A percentile compares a stretch with the other conserved stretches of the same genome.
These are phyloP conservation scores for Acrossocheilus fasciatus DNA, from an alignment of 2,797 vertebrate genomes.

Conservation along the genomic window DNA sequence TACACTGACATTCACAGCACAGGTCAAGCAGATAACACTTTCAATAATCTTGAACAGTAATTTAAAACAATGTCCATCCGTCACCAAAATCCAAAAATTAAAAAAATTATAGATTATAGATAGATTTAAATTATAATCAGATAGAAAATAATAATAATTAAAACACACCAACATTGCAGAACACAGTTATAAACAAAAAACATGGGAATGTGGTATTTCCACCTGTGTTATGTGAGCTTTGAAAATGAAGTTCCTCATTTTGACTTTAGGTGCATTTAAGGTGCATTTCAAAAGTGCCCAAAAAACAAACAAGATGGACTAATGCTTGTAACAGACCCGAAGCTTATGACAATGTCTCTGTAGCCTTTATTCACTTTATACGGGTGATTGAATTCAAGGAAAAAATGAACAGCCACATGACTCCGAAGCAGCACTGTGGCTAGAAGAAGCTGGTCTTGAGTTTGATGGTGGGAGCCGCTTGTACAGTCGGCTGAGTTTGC, in stretches of 20 bases:
- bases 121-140: not conserved
- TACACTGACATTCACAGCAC: conserved; percentile 2
- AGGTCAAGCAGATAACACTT: not conserved
- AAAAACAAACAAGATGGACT: not conserved
- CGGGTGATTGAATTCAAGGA: not conserved
- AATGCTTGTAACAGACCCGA: not conserved
- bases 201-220: not conserved
- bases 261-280: not conserved
- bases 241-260: not conserved
- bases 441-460: conserved; percentile 98
- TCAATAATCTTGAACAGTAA: not conserved
- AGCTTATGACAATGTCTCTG: not conserved
- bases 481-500: conserved; percentile 86
- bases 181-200: not conserved
- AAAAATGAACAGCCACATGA: not conserved
- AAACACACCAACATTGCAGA: not conserved
- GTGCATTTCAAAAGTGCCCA: not conserved
- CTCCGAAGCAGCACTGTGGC: not conserved
- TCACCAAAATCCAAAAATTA: not conserved
- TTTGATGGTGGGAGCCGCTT: conserved; percentile 96
- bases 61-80: not conserved
- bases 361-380: not conserved
- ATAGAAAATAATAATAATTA: not conserved
- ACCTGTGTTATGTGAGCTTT: not conserved
- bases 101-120: not conserved